Base-by-base conservation (phyloP, 2,888 invertebrate genomes). In the Philonicus albiceps region DNA sequence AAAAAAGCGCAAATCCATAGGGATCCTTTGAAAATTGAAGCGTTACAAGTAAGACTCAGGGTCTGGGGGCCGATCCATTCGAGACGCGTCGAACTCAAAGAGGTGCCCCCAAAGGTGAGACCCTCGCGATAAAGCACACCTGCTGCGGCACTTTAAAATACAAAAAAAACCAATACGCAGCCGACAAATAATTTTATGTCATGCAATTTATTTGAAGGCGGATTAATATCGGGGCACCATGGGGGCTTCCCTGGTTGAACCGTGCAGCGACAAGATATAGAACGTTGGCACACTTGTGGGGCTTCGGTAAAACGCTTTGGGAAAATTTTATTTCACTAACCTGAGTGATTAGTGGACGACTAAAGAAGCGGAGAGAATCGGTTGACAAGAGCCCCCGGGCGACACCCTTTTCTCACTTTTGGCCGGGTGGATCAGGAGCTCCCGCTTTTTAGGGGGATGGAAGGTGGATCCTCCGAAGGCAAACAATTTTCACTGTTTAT, bases 151-250 rank as follows among this genome's bases (percentile, higher is more conserved):
- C 88, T 89, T 88, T 89, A 90, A 90, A 11, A 37, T 11, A 37
- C 7, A 37, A 34, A 88, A 89, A 87, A 86, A 86, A 6, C 49
- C 88, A 88, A 88, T 88, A 88, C 88, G 86, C 74, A 87, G 88
- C 87, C 88, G 88, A 89, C 88, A 89, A 86, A 89, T 89, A 89
- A 89, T 89, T 89, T 88, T 86, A 88, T 89, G 89, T 89, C 89
- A 89, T 89, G 89, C 89, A 89, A 89, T 89, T 89, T 89, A 89
- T 88, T 89, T 88, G 88, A 89, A 89, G 88, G 87, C 88, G 88
- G 88, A 89, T 89, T 88, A 88, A 86, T 88, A 89, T 75, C 86
- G 86, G 49, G 80, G 81, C 53, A 40, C 64, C 64, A 43, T 27
- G 31, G 64, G 76, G 86, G 86, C 43, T 86, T 86, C 86, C 55